Evolutionary conservation across 2,797 vertebrate genomes (phyloP), one percentile per base, ranked within the genome.

Genomic region (Chelmon rostratus): DNA sequence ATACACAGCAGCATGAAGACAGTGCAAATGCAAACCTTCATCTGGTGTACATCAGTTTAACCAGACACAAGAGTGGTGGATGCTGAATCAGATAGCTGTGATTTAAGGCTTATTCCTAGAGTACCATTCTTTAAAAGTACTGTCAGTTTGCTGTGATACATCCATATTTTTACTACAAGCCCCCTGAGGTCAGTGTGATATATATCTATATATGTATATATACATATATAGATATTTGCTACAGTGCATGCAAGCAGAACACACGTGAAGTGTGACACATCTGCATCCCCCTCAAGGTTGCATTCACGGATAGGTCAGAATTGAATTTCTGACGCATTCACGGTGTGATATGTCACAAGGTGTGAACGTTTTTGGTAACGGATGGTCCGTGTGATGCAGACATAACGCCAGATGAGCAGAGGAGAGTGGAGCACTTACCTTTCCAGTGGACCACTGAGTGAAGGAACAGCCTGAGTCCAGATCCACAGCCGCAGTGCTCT

Each of bases 401-500:
- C 44, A 40, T 44, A 58, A 19, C 7, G 10, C n/a, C 28, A 44
- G 38, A 40, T 1, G 19, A 67, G 31, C 33, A 33, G 74, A 73
- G 19, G 18, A 23, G 47, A 35, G 13, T 37, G 15, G 13, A 18
- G 35, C 5, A 76, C 83, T 40, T 84, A 91, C 92, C 90, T 87
- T 83, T 59, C 46, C 59, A 54, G 71, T 65, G 65, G 80, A 85
- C 63, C 86, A 47, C 71, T 77, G 73, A 54, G 85, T 82, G 85
- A 65, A 57, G 73, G 78, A 80, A 68, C 82, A 64, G 79, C 79
- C 67, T 9, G 80, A 68, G 81, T 87, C 80, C 81, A 82, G 78
- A 82, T 86, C 85, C 90, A 68, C 66, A 87, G 82, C 86, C 85
- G 90, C 91, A 90, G 87, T 86, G 90, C 74, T 87, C 73, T 63